Evolutionary conservation across 2,888 invertebrate species (phyloP).

Genomic region (Lucinisca nassula): DNA sequence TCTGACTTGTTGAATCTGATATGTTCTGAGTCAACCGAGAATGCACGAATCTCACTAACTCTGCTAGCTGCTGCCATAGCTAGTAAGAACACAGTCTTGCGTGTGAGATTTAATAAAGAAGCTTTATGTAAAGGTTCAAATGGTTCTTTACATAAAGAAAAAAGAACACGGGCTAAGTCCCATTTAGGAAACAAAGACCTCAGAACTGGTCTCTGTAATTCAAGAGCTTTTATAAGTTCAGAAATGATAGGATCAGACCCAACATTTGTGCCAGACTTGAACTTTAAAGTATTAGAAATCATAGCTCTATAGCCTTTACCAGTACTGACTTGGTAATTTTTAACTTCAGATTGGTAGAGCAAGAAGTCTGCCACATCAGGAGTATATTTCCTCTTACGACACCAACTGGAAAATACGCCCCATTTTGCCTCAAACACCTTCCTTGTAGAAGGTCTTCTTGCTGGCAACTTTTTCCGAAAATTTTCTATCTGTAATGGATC

Average conservation of each 20-base stretch:
- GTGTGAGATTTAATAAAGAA: neutral
- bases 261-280: neutral
- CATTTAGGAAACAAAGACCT: neutral
- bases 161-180: neutral
- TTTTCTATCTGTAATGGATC: too few species aligned
- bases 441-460: neutral
- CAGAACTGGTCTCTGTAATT: neutral
- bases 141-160: neutral
- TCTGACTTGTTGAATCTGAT: neutral
- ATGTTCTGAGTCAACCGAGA: too few species aligned
- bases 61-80: neutral
- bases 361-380: too few species aligned
- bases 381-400: too few species aligned
- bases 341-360: too few species aligned
- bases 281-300: neutral
- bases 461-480: too few species aligned
- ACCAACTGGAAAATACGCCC: neutral
- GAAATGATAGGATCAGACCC: neutral
- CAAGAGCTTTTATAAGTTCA: neutral
- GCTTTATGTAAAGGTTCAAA: too few species aligned
- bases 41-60: neutral
- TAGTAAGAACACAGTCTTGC: neutral
- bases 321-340: neutral
- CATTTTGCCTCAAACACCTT: neutral
- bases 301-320: neutral